phyloP scores from a whole-genome alignment of 2,888 invertebrate genomes.

The Amiota mariae region DNA sequence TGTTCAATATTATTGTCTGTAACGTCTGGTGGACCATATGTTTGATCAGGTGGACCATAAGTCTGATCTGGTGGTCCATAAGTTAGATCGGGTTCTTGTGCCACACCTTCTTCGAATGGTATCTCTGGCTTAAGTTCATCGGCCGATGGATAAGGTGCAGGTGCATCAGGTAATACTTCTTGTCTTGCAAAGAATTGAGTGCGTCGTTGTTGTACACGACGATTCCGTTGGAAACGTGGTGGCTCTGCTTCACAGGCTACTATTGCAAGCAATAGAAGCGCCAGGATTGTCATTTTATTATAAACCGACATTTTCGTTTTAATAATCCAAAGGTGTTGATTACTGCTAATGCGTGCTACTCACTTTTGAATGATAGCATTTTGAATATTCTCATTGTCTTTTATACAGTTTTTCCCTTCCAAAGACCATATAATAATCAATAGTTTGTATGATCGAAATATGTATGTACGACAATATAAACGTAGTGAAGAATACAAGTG shows the following conservation, averaged over 20 bases:
- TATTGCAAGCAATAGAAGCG: not conserved
- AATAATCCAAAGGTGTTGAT: not conserved
- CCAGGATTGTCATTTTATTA: not conserved
- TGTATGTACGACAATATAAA: not conserved
- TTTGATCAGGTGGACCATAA: slow-evolving; percentile 41
- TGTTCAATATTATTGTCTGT: slow-evolving; percentile 41
- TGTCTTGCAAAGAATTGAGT: slow-evolving; percentile 1
- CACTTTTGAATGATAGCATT: slow-evolving; percentile 5
- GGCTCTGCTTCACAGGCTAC: slow-evolving; percentile 10
- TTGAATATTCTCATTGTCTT: not conserved
- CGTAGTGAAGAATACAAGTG: not conserved
- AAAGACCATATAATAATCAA: not conserved
- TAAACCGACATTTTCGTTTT: slow-evolving; percentile 6
- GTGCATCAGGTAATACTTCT: not conserved
- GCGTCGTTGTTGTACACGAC: not conserved
- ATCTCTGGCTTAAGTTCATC: slow-evolving; percentile 33
- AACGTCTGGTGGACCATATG: slow-evolving; percentile 40
- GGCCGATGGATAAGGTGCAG: slow-evolving; percentile 14
- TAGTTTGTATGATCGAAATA: not conserved
- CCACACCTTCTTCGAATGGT: slow-evolving; percentile 26
- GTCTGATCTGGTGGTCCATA: slow-evolving; percentile 56
- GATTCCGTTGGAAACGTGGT: slow-evolving; percentile 6
- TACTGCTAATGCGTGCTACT: not conserved
- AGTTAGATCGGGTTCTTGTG: slow-evolving; percentile 52
- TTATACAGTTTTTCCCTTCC: not conserved